Base-by-base conservation (phyloP, 1,140 invertebrate species). In the Megalopta genalis region DNA sequence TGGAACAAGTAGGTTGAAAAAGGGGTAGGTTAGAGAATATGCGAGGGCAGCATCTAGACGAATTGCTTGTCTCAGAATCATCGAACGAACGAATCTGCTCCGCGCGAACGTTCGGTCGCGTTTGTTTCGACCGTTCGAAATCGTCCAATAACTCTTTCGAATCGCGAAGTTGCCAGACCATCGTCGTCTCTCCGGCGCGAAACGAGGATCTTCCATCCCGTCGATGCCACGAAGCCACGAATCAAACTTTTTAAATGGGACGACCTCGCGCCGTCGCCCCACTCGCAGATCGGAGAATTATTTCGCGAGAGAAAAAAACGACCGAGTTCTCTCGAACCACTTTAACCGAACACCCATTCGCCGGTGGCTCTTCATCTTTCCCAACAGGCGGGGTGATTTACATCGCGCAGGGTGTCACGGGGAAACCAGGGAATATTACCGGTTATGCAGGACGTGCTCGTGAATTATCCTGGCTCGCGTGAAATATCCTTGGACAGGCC, bases 181-280 rank as follows among this genome's bases (percentile, higher is more conserved):
- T 75, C 25, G 21, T 64, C 67, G 42, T 73, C 25, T 73, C 25
- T 42, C 46, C 66, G 9, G 32, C 23, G 14, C 66, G n/a, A 52
- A 75, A 84, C 57, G 77, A 59, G 54, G 25, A 84, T 81, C 77
- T 81, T 77, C 16, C 42, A 9, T 80, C 46, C 37, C 25, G 52
- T 49, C 67, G 57, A 72, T 21, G 67, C 37, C 54, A 68, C 25
- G 52, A 66, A 72, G 84, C 78, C 60, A 23, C 68, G 79, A 81
- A 85, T 85, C 84, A 78, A 85, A 85, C 83, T 85, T 85, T 85
- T 85, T 84, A 85, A 32, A 84, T 85, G 83, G 83, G 81, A 85
- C 84, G 77, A 65, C 59, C 32, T 32, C n/a, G 49, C 37, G 59
- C 8, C 42, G 7, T 16, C 21, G 16, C 9, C 62, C n/a, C 21